Percentiles rank a stretch among this genome's conserved stretches.
Evolutionary conservation across 2,113 vertebrate genomes (phyloP).

Genomic region (Cebidichthys violaceus): DNA sequence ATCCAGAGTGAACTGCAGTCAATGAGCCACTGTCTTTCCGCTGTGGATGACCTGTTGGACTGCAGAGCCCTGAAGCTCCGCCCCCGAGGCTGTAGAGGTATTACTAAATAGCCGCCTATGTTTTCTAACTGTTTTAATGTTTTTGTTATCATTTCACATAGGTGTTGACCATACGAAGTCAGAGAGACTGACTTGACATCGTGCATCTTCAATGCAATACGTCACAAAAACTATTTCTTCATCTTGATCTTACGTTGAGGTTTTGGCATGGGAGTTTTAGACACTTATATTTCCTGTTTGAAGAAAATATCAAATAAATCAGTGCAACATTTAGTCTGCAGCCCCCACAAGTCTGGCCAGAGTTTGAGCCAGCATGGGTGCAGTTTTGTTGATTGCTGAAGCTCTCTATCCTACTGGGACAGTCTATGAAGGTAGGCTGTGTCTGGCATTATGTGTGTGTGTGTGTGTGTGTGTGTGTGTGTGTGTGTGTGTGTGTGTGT

Average conservation of each 20-base stretch:
- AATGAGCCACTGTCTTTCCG: no score
- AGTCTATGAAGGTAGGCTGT: neutral
- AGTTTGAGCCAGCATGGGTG: neutral
- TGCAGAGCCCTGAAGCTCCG: no score
- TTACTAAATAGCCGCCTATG: neutral
- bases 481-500: neutral
- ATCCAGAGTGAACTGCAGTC: no score
- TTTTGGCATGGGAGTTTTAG: neutral
- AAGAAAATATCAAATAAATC: neutral
- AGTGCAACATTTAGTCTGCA: neutral
- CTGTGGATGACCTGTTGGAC: no score
- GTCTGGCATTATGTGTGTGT: neutral
- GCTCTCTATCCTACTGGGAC: constrained; percentile 40
- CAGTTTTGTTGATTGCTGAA: neutral
- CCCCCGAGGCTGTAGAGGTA: no score
- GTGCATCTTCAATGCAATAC: neutral
- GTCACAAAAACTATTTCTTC: neutral
- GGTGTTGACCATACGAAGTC: neutral
- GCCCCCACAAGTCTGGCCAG: neutral
- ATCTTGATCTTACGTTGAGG: neutral
- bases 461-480: neutral
- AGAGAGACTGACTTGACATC: neutral
- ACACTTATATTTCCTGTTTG: neutral
- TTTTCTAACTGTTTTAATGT: neutral
- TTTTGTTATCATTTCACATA: neutral